Base-by-base conservation (phyloP, 2,888 invertebrate species). In the Acronicta psi region DNA sequence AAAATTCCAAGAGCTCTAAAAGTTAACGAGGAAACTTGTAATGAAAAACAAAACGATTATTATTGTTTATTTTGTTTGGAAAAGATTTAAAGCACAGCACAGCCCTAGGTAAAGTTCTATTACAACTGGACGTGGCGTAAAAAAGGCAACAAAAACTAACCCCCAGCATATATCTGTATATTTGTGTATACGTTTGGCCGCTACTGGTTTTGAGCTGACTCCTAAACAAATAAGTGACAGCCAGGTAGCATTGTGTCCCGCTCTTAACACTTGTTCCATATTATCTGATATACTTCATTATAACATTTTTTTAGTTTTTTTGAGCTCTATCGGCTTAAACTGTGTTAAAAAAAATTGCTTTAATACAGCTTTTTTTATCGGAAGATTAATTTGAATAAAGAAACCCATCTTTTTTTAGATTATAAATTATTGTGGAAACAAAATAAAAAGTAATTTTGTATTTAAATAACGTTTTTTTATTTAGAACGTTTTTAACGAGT, bases 201-300 rank as follows among this genome's bases (percentile, higher is more conserved):
- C 94, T 94, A 93, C 94, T 94, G 94, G 94, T 93, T 93, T 92
- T 93, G 82, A 91, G 84, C 84, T 83, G 86, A 84, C 84, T 84
- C 93, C 93, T 93, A 93, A 93, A 93, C 93, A 93, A 93, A 93
- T 89, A 94, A 88, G 88, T 90, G 91, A 92, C 92, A 75, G 68
- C 82, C 92, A 91, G 93, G 93, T 93, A 93, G 91, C 82, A 84
- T 89, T 90, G 89, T 91, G 81, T 82, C 83, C 81, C 79, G 69
- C 79, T 87, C 84, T 88, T 86, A 86, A 88, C 91, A 87, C 91
- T 89, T 91, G 91, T 91, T 88, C 86, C 87, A 90, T 89, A 91
- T 88, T 90, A 91, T 93, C 92, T 89, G 92, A 92, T 93, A 82
- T 85, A 87, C 87, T 86, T 83, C 81, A 83, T 69, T 67, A 59